These are phyloP conservation scores for Cylas formicarius DNA, from an alignment of 1,140 invertebrate genomes.

Conservation along the genomic window DNA sequence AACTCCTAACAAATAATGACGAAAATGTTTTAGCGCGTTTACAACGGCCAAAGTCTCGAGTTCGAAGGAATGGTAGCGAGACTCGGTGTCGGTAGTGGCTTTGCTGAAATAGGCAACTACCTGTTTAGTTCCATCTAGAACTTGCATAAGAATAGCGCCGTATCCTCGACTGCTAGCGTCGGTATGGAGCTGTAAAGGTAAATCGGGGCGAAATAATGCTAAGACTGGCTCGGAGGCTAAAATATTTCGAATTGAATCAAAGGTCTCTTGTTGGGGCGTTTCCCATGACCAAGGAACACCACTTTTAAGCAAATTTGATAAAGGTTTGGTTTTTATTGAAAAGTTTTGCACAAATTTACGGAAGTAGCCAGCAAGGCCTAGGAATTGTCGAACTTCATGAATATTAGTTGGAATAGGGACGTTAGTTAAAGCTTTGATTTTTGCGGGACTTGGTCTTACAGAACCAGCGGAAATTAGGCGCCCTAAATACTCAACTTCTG, in stretches of 20 bases:
- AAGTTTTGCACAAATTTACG: conserved; percentile 30
- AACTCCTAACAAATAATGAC: conserved; percentile 34
- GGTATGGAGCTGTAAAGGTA: conserved; percentile 6
- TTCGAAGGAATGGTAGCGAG: conserved; percentile 18
- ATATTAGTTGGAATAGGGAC: conserved; percentile 23
- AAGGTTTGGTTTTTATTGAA: conserved; percentile 20
- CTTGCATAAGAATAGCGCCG: conserved; percentile 37
- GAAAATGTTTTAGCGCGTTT: conserved; percentile 33
- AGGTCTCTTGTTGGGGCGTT: conserved; percentile 22
- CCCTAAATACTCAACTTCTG: conserved; percentile 16
- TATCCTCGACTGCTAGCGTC: conserved; percentile 27
- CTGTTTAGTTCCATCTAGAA: conserved; percentile 2
- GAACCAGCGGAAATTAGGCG: conserved; percentile 15
- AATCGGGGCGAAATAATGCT: conserved; percentile 2
- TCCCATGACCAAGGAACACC: conserved; percentile 17
- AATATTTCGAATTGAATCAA: conserved; percentile 11
- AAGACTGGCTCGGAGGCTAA: conserved; percentile 6
- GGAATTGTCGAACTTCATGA: conserved; percentile 36
- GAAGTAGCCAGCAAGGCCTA: conserved; percentile 39
- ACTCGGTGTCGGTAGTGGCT: conserved; percentile 15
- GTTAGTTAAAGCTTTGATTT: conserved; percentile 24
- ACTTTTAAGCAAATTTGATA: conserved; percentile 19
- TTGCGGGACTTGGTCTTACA: conserved; percentile 19
- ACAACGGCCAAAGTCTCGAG: conserved; percentile 7
- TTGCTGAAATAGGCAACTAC: conserved; percentile 23